Conservation (phyloP, 2,888 invertebrate genomes). For the Scrobipalpa costella region DNA sequence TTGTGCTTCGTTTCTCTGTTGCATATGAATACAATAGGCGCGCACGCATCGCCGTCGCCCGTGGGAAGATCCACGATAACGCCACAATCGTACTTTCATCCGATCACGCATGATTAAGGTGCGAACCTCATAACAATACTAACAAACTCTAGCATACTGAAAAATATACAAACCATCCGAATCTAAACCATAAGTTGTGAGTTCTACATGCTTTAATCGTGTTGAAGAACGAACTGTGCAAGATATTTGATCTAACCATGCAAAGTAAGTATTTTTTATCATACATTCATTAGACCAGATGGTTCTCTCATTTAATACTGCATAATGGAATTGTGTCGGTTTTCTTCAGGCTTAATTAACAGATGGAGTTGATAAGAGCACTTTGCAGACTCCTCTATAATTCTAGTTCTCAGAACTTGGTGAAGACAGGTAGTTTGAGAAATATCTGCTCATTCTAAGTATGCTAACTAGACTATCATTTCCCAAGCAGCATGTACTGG, state of each 20-base stretch:
- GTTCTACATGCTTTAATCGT: background rate
- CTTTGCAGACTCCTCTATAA: background rate
- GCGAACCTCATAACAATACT: constrained; percentile 65
- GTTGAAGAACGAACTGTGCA: background rate
- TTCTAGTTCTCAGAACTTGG: constrained; percentile 11
- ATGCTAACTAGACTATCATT: background rate
- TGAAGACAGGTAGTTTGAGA: background rate
- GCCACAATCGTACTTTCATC: constrained; percentile 71
- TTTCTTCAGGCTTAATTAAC: constrained; percentile 31
- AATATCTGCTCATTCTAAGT: background rate
- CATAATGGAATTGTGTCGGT: constrained; percentile 24
- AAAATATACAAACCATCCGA: constrained; percentile 33
- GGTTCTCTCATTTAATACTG: constrained; percentile 31
- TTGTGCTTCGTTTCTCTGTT: constrained; percentile 54
- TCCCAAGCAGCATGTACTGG: background rate
- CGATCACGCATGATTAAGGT: constrained; percentile 74
- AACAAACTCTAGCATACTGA: constrained; percentile 45
- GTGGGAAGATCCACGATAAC: constrained; percentile 71
- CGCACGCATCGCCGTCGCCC: constrained; percentile 53
- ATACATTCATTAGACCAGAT: constrained; percentile 34
- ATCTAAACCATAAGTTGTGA: constrained; percentile 21
- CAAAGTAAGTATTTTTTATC: constrained; percentile 29
- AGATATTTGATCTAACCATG: constrained; percentile 32
- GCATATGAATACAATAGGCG: constrained; percentile 54
- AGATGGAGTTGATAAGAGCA: constrained; percentile 24